Base-by-base conservation (phyloP, 2,888 invertebrate species). In the Dusona sp. region DNA sequence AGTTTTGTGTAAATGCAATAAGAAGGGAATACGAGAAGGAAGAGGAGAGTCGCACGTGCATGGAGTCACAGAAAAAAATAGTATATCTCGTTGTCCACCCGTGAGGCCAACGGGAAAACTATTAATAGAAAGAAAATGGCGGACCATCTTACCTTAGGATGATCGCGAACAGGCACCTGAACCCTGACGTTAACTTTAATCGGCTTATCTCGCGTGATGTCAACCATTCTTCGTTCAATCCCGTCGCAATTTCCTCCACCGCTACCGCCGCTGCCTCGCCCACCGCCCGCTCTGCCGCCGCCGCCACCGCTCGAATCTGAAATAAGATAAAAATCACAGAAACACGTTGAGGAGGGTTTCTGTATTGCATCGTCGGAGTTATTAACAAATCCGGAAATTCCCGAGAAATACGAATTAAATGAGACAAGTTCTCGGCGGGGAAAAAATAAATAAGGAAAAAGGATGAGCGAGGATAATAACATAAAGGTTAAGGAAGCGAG, bases 171-270 rank as follows among this genome's bases (percentile, higher is more conserved):
- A 13, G 98, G 98, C 81, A 98, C 98, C 86, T 97, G 97, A 82
- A 98, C 98, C 91, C 97, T 96, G 88, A 98, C 97, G 90, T 97
- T 97, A 89, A 98, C 97, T 95, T 98, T 97, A 90, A 98, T 97
- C 54, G 98, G 97, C 93, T 97, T 97, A 94, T 98, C 98, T 90
- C 97, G 95, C 64, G 98, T 98, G 92, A 98, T 97, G 95, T 98
- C 98, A 91, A 97, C 95, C 97, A 97, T 97, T 93, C 97, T 96
- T 89, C 97, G 95, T 92, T 97, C 96, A 86, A 92, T 91, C 81
- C 92, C 92, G 67, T 92, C 92, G 81, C 91, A 92, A 33, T 91
- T 90, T 22, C 91, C 91, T 67, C 90, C 90, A 22, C 92, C 92
- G 38, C 91, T 89, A 54, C 90, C 91, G 73, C 89, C 86, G 65